These are phyloP conservation scores for Potorous gilbertii DNA, from an alignment of 2,797 vertebrate genomes.

Conservation along the genomic window DNA sequence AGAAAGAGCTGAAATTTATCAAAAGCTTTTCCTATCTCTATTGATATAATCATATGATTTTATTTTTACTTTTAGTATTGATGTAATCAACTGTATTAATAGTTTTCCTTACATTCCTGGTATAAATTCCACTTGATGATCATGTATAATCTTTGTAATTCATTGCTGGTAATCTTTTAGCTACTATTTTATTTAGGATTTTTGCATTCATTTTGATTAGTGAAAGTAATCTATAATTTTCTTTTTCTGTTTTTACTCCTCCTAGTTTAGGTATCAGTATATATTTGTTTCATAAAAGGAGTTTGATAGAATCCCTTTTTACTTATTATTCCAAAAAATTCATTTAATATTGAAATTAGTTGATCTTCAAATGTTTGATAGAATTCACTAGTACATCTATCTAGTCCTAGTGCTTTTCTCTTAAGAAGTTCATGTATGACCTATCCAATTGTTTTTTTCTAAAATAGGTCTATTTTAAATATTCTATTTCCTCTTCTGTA, in stretches of 20 bases:
- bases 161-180: too few relatives aligned
- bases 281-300: background rate
- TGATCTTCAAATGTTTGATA: background rate
- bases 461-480: background rate
- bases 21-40: background rate
- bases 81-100: background rate
- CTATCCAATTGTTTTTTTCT: background rate
- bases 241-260: background rate
- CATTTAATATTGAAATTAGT: background rate
- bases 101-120: background rate
- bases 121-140: background rate
- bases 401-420: background rate
- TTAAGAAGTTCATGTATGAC: background rate
- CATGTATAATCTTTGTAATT: background rate
- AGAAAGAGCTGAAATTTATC: background rate
- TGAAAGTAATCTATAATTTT: background rate
- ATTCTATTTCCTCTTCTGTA: background rate
- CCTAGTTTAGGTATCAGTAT: background rate
- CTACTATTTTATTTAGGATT: background rate
- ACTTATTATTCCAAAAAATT: background rate
- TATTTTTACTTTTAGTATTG: background rate
- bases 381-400: background rate
- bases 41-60: background rate
- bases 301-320: background rate
- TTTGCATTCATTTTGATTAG: background rate